A percentile compares a stretch with the other conserved stretches of the same genome.
phyloP scores from a whole-genome alignment of 2,113 vertebrate species.

The Rhabdornis inornatus region DNA sequence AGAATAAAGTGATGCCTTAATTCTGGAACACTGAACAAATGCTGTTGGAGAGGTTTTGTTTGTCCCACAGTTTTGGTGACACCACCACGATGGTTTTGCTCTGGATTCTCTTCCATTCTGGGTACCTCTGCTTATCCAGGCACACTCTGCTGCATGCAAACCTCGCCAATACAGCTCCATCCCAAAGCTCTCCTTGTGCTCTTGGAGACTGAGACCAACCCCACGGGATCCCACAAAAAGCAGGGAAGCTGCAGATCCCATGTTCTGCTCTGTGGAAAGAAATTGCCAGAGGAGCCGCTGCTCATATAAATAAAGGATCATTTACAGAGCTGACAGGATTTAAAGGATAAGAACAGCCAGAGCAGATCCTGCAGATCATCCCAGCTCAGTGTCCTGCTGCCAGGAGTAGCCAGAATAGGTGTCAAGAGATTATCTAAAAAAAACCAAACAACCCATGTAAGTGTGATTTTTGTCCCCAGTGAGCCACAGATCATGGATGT shows the following conservation, averaged over 20 bases:
- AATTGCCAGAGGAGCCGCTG: not conserved
- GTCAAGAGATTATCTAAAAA: not conserved
- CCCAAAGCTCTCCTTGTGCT: not conserved
- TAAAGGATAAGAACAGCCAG: not conserved
- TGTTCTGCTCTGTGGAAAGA: not conserved
- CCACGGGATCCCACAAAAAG: fast-evolving
- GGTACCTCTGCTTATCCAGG: not conserved
- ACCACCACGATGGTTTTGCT: fast-evolving
- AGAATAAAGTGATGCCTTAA: not conserved
- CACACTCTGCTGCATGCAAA: not conserved
- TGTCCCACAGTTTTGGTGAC: fast-evolving
- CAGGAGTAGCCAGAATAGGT: not conserved
- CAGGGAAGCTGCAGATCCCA: not conserved
- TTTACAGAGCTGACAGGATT: not conserved
- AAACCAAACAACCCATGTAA: fast-evolving
- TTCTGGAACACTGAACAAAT: not conserved
- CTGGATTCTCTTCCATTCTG: not conserved
- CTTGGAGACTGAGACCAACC: too few relatives aligned
- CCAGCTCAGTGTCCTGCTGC: not conserved
- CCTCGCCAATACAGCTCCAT: not conserved
- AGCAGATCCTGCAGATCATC: not conserved
- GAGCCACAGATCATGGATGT: not conserved
- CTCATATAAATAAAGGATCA: not conserved
- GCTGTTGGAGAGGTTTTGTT: not conserved
- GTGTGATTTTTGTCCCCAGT: not conserved